Base-by-base conservation (phyloP, 2,113 vertebrate species). In the Pristiophorus japonicus region DNA sequence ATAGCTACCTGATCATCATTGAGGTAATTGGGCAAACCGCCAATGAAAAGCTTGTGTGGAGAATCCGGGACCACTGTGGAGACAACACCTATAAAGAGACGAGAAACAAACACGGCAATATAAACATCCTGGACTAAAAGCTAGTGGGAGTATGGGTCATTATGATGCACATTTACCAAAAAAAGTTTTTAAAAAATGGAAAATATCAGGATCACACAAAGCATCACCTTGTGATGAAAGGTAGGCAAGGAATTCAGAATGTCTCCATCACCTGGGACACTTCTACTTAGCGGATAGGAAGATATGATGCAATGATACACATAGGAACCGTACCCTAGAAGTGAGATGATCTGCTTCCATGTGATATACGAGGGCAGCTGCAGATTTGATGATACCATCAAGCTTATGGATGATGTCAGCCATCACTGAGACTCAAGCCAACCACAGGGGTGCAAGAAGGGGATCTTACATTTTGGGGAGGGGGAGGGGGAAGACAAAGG, bases 11-110 rank as follows among this genome's bases (percentile, higher is more conserved):
- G 97, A 96, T 98, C 97, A 11, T 98, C 97, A 95, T 97, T 98
- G 38, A 98, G 97, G 96, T 98, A 98, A 96, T 97, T 97, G 6
- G 97, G 97, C 42, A 98, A 97, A 24, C 97, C 97, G 96, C 97
- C 97, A 38, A 98, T 97, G 78, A 98, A 98, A 70, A 98, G 97
- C 97, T 98, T 98, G 95, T 98, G 97, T 45, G 97, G 97, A 11
- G 97, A 97, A 96, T 98, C 97, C 0, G 97, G 97, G 22, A 98
- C 97, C n/a, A 98, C 97, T 0, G 97, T 98, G 96, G 97, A 98
- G 87, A 98, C 97, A 62, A 98, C 97, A 51, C 97, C 97, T 98
- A 1, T 27, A 27, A 55, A 96, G 62, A 85, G 70, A 95, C 24
- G 93, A 94, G 93, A 94, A 94, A 94, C 42, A 94, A 70, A 94